Evolutionary conservation across 2,888 invertebrate species (phyloP), one percentile per base, ranked within the genome.

Genomic region (Gymnosoma rotundatum): DNA sequence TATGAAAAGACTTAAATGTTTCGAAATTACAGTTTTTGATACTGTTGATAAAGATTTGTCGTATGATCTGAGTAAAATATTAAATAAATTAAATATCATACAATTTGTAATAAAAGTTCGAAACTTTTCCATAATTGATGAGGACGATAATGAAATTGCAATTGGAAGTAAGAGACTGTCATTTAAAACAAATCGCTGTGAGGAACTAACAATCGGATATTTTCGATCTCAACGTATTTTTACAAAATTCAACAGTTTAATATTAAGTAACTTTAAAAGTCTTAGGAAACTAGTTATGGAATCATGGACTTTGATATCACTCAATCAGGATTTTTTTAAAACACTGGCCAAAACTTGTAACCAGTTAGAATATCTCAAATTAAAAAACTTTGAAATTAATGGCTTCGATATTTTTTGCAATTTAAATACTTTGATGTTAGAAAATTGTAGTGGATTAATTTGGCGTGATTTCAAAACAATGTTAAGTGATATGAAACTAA

Each of bases 191-290:
- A 75, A 64, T 48, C n/a, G 52, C 32, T 82, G 75, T 60, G 81
- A 82, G 45, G 75, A 82, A 21, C 25, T 82, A 45, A 66, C 70
- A 2, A 60, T 82, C 20, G 81, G 81, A 16, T 74, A 69, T 18
- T 82, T 82, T 76, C 75, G 81, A 64, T 82, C 81, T 42, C 75
- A 66, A 64, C 69, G 81, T 14, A 64, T 82, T 72, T 82, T 82
- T 72, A 75, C 42, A 42, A 82, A 66, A 58, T 82, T 82, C 9
- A 76, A 72, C 32, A 82, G 66, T 18, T 32, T 63, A 36, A 54
- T 76, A 21, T 54, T 82, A 64, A 52, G 14, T 9, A 76, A 76
- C 16, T 82, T 76, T 50, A 82, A 58, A 66, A 45, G 36, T 18
- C 60, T 82, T 4, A 82, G 64, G 9, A 75, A 72, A 38, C 10